phyloP scores from a whole-genome alignment of 2,113 vertebrate species.

The Jacana jacana region DNA sequence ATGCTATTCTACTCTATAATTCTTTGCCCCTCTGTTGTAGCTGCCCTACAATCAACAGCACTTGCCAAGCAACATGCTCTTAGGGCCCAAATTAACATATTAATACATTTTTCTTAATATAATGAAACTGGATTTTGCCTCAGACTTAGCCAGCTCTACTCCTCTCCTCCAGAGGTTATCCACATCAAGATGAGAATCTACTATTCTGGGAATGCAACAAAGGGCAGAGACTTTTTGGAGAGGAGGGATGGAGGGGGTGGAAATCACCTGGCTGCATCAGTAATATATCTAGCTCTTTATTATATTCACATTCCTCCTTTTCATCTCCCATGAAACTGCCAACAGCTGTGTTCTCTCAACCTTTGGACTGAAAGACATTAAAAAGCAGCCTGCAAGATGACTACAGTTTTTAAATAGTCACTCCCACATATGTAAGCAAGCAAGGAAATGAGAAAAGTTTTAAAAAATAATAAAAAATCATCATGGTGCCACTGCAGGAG shows the following conservation, averaged over 20 bases:
- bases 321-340: slow-evolving; percentile 25
- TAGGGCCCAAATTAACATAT: not conserved
- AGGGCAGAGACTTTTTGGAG: not conserved
- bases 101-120: not conserved
- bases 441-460: not conserved
- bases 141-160: not conserved
- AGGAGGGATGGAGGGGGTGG: not conserved
- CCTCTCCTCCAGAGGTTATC: not conserved
- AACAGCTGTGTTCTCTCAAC: slow-evolving; percentile 15
- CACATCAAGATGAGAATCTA: not conserved
- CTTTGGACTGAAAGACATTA: not conserved
- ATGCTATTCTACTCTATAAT: not conserved
- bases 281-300: not conserved
- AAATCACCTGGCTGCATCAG: slow-evolving; percentile 18
- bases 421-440: not conserved
- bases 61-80: not conserved
- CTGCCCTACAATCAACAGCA: not conserved
- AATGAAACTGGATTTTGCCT: not conserved
- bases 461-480: not conserved
- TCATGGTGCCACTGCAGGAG: not conserved
- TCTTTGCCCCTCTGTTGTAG: not conserved
- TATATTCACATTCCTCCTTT: not conserved
- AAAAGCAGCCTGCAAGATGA: not conserved
- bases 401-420: not conserved
- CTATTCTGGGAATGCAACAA: not conserved